These are phyloP conservation scores for Palythoa grandiflora DNA, from an alignment of 92 coral and sea anemone genomes.

Conservation along the genomic window DNA sequence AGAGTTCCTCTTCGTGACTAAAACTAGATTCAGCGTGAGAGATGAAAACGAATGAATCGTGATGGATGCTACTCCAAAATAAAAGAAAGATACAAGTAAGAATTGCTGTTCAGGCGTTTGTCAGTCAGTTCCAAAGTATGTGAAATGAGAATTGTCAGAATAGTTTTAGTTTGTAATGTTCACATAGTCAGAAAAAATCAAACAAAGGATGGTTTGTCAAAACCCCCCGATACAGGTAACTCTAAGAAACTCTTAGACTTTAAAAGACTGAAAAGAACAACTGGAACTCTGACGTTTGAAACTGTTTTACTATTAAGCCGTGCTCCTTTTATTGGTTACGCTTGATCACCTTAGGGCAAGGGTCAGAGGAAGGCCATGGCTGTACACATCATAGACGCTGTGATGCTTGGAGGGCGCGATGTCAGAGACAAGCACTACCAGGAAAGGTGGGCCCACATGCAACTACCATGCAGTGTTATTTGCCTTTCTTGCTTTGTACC, in stretches of 20 bases:
- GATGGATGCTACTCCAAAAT: no score
- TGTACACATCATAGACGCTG: constrained; percentile 87
- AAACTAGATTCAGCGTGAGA: neutral
- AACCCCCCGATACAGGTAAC: no score
- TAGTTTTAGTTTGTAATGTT: no score
- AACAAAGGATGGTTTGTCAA: no score
- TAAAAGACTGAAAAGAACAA: no score
- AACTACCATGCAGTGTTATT: neutral
- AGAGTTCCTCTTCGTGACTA: neutral
- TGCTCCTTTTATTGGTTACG: neutral
- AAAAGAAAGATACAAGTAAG: no score
- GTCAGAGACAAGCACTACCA: constrained; percentile 85
- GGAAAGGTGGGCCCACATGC: constrained; percentile 69
- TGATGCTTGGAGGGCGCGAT: constrained; percentile 90
- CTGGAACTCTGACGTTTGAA: no score
- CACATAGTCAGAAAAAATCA: no score
- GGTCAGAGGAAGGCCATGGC: constrained; percentile 90
- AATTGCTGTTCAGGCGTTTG: no score
- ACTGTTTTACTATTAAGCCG: neutral
- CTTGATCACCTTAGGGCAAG: constrained; percentile 69
- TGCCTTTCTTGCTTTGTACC: neutral
- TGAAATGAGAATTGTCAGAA: no score
- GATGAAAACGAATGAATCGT: neutral
- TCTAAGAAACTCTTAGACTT: no score
- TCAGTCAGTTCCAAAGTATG: no score